These are phyloP conservation scores for Escarpia spicata DNA, from an alignment of 2,888 invertebrate species.

Conservation along the genomic window DNA sequence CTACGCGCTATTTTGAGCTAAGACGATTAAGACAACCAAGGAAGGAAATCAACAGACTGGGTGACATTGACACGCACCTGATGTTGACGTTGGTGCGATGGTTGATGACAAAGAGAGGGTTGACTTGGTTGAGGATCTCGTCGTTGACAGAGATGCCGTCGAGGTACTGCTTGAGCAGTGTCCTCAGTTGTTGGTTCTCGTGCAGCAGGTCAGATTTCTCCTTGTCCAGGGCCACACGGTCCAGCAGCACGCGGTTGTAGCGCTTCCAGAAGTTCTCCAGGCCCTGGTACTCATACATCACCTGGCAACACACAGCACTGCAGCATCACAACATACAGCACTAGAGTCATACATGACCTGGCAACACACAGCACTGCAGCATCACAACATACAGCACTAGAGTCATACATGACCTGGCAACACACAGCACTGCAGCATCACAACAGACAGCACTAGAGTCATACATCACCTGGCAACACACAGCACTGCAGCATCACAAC, in stretches of 20 bases:
- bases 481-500: background rate
- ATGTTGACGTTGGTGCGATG: constrained; percentile 61
- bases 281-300: constrained; percentile 62
- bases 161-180: constrained; percentile 65
- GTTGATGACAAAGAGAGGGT: constrained; percentile 65
- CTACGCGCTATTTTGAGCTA: too few relatives aligned
- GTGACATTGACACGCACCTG: background rate
- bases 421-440: background rate
- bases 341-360: background rate
- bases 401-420: background rate
- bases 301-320: constrained; percentile 42
- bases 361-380: background rate
- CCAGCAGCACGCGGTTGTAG: constrained; percentile 71
- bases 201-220: constrained; percentile 62
- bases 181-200: constrained; percentile 71
- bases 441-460: background rate
- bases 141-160: constrained; percentile 66
- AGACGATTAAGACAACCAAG: background rate
- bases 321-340: background rate
- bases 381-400: background rate
- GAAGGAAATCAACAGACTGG: background rate
- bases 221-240: constrained; percentile 68
- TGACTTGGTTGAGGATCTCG: constrained; percentile 63
- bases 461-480: background rate
- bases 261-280: constrained; percentile 78